These are phyloP conservation scores for Aphidius gifuensis DNA, from an alignment of 1,140 invertebrate genomes.

Conservation along the genomic window DNA sequence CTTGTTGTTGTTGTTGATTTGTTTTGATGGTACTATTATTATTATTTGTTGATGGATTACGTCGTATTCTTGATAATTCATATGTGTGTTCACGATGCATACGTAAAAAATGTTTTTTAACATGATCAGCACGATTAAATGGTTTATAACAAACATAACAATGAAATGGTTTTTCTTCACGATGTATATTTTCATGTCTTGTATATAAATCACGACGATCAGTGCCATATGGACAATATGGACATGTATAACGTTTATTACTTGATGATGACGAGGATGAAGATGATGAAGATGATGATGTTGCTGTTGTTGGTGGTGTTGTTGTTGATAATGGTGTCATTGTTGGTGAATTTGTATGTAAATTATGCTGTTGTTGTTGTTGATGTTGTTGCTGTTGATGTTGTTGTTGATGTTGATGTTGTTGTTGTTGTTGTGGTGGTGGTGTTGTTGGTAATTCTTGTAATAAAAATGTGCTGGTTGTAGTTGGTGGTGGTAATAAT, in stretches of 20 bases:
- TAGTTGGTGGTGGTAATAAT: constrained; percentile 37
- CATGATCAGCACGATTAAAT: constrained; percentile 91
- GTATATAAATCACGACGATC: constrained; percentile 91
- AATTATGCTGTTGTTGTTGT: neutral
- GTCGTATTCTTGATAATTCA: constrained; percentile 77
- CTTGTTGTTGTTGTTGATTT: constrained; percentile 9
- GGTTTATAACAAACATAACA: constrained; percentile 89
- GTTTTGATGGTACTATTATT: constrained; percentile 7
- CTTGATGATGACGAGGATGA: constrained; percentile 34
- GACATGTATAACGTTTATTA: constrained; percentile 78
- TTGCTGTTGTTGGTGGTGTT: constrained; percentile 34
- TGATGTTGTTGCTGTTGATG: neutral
- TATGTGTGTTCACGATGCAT: constrained; percentile 86
- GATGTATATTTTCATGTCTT: constrained; percentile 93
- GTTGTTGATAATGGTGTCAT: neutral
- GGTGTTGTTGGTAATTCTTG: constrained; percentile 46
- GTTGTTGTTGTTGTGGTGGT: constrained; percentile 34
- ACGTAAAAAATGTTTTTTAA: constrained; percentile 88
- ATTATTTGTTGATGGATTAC: constrained; percentile 36
- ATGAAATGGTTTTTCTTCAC: constrained; percentile 89
- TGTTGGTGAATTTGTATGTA: constrained; percentile 11
- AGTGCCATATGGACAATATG: constrained; percentile 83
- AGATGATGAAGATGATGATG: constrained; percentile 31
- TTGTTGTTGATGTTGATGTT: neutral
- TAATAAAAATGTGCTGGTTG: constrained; percentile 33